Conservation (phyloP, 2,888 invertebrate genomes). For the Himalopsyche anomala region DNA sequence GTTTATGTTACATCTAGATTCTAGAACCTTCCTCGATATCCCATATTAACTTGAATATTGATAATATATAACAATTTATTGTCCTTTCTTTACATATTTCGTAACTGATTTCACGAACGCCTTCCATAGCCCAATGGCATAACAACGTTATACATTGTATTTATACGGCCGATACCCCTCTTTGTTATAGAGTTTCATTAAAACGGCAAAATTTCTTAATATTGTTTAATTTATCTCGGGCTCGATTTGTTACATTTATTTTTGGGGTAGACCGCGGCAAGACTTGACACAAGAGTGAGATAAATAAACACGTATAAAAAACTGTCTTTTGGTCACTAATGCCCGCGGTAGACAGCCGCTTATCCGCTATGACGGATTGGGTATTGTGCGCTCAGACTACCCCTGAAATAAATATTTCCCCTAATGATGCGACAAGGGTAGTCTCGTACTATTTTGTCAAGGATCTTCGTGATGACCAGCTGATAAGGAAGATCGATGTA, state of each 20-base stretch:
- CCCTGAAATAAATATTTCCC: slow-evolving; percentile 43
- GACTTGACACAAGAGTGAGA: slow-evolving; percentile 29
- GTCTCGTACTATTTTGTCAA: not conserved
- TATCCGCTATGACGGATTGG: slow-evolving; percentile 64
- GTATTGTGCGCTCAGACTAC: slow-evolving; percentile 49
- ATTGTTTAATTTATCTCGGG: not conserved
- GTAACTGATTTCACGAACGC: too few species aligned
- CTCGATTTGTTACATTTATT: slow-evolving; percentile 14
- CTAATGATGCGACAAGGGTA: slow-evolving; percentile 39
- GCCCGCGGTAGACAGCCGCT: slow-evolving; percentile 57
- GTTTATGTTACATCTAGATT: too few species aligned
- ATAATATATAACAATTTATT: too few species aligned
- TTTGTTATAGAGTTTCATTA: too few species aligned
- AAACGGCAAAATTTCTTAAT: not conserved
- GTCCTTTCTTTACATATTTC: too few species aligned
- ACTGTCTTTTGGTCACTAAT: slow-evolving; percentile 42
- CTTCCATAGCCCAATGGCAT: too few species aligned
- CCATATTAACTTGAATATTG: too few species aligned
- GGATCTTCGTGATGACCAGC: slow-evolving; percentile 22
- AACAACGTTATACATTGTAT: too few species aligned
- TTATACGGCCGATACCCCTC: too few species aligned
- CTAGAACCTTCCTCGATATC: too few species aligned
- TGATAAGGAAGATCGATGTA: slow-evolving; percentile 27
- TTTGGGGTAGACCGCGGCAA: slow-evolving; percentile 22
- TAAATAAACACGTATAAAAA: slow-evolving; percentile 35